A percentile compares a stretch with the other conserved stretches of the same genome.
Conservation (phyloP, 2,113 vertebrate species). For the Paradoxurus hermaphroditus region DNA sequence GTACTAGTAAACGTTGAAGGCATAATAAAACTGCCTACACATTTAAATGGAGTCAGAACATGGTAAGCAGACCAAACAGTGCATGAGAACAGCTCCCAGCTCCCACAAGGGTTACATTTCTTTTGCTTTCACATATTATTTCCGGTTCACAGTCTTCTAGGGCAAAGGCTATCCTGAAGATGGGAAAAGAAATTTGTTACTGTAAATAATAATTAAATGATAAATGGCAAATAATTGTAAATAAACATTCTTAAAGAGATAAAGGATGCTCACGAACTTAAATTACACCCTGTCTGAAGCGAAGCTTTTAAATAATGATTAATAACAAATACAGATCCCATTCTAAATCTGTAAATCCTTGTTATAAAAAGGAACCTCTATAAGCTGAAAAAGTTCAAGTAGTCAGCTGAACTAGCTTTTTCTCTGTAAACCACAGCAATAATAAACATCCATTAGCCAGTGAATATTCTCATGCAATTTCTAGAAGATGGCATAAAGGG, state of each 20-base stretch:
- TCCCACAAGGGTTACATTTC: background rate
- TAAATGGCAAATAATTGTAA: constrained; percentile 9
- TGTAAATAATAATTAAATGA: constrained; percentile 37
- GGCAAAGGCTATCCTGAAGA: background rate
- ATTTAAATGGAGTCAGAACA: background rate
- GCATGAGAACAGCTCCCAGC: background rate
- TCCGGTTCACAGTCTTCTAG: background rate
- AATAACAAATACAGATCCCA: background rate
- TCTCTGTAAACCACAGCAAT: background rate
- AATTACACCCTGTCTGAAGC: background rate
- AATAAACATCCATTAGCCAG: background rate
- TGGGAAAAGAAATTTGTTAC: constrained; percentile 38
- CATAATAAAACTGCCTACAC: background rate
- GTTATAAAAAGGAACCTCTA: background rate
- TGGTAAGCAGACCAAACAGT: background rate
- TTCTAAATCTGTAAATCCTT: background rate
- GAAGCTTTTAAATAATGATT: constrained; percentile 20
- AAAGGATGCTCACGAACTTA: background rate
- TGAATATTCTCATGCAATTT: background rate
- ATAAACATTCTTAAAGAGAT: background rate
- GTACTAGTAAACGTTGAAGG: background rate
- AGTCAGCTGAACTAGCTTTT: background rate
- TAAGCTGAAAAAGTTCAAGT: background rate
- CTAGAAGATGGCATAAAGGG: background rate
- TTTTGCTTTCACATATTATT: background rate